phyloP scores from a whole-genome alignment of 2,797 vertebrate species.

The Buphagus erythrorhynchus region DNA sequence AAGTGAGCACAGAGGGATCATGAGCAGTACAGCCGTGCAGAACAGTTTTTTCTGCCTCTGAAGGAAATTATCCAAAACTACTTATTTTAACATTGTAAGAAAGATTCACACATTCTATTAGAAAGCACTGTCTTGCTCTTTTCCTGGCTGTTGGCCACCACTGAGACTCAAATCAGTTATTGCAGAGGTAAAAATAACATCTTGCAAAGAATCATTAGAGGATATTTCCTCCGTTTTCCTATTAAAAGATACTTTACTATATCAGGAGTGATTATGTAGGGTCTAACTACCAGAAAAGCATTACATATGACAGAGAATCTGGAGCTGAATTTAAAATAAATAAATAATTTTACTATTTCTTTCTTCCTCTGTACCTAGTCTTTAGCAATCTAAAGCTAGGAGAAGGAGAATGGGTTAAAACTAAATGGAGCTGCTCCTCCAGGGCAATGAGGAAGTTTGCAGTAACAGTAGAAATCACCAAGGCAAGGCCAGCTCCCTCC shows the following conservation, averaged over 20 bases:
- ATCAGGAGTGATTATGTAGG: not conserved
- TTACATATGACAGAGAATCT: not conserved
- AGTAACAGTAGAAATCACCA: not conserved
- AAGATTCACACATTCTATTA: not conserved
- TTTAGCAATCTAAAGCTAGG: not conserved
- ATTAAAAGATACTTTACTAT: not conserved
- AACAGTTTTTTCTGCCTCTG: not conserved
- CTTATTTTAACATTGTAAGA: not conserved
- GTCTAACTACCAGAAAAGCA: not conserved
- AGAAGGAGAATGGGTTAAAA: not conserved
- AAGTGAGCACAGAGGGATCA: not conserved
- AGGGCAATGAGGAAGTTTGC: not conserved
- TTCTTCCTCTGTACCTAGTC: not conserved
- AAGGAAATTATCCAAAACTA: not conserved
- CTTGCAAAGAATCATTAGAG: not conserved
- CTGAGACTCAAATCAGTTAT: not conserved
- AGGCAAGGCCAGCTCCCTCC: not conserved
- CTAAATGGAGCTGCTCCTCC: not conserved
- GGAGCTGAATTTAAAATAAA: not conserved
- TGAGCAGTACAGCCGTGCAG: not conserved
- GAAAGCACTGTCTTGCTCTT: not conserved
- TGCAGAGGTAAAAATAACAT: not conserved
- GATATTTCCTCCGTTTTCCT: conserved; percentile 16
- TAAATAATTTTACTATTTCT: not conserved
- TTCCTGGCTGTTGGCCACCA: not conserved